Base-by-base conservation (phyloP, 2,797 vertebrate species). In the Gadopsis marmoratus region DNA sequence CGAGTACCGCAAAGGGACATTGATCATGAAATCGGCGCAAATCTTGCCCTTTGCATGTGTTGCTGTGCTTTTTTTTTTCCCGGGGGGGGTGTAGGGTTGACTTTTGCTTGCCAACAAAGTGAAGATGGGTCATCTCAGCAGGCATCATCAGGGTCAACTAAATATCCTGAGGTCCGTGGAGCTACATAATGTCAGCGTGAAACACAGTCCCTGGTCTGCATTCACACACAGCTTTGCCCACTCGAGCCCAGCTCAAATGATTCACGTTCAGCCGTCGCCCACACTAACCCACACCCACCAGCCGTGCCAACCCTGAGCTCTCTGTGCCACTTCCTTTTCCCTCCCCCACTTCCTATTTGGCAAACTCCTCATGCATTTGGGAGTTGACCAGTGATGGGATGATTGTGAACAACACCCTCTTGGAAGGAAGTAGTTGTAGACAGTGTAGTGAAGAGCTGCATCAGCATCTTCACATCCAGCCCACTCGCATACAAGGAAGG, bases 1-100 rank as follows among this genome's bases (percentile, higher is more conserved):
- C 97, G 88, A 74, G 91, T 89, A 60, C n/a, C 23, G 59, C 37
- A 45, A 10, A n/a, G 5, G 11, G 7, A 12, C 10, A 29, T 23
- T 11, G n/a, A 5, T 37, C 9, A 21, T 8, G 14, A 43, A n/a
- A 37, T 65, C 33, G n/a, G 26, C 35, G 4, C 4, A 61, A 14
- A 21, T 35, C 37, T 47, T 17, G 51, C 2, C 59, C 43, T 65
- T 51, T 13, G 11, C 50, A 21, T 59, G 5, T 51, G 0, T 45
- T 17, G 21, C 48, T 67, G 37, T 71, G 43, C 31, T 75, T 43
- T 17, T 47, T 37, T 14, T 6, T 26, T 26, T 26, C n/a, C n/a
- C n/a, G 26, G 26, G 26, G 26, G 23, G 13, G 35, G 19, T n/a
- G 55, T 43, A 35, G 35, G 37, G 10, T 33, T 67, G 11, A 35